Evolutionary conservation across 2,113 vertebrate species (phyloP).

Genomic region (Otus sunia): DNA sequence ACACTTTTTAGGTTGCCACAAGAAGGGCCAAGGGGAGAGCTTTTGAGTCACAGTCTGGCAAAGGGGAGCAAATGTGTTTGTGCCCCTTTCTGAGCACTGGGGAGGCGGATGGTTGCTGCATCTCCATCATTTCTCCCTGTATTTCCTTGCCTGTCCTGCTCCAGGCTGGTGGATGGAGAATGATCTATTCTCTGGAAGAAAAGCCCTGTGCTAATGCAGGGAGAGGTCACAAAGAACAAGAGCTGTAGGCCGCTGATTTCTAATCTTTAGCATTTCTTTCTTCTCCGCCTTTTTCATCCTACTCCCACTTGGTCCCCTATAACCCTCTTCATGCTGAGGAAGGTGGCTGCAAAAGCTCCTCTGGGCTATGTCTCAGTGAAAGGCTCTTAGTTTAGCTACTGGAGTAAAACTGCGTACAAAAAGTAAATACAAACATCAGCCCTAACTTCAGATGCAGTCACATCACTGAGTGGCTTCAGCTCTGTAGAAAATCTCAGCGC

Average conservation of each 20-base stretch:
- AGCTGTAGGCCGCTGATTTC: not conserved
- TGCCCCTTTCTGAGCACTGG: not conserved
- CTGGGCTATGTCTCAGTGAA: not conserved
- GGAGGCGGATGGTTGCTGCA: not conserved
- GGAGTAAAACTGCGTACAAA: not conserved
- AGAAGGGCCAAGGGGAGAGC: not conserved
- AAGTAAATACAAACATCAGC: not conserved
- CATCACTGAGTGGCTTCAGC: not conserved
- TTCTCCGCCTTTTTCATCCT: not conserved
- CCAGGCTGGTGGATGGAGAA: not conserved
- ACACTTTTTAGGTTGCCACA: not conserved
- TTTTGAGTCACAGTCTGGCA: not conserved
- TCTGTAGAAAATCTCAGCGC: not conserved
- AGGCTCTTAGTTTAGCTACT: not conserved
- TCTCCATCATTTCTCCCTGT: not conserved
- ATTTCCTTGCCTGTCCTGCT: not conserved
- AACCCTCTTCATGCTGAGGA: not conserved
- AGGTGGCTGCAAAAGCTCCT: not conserved
- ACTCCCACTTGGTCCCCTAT: not conserved
- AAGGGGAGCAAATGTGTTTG: not conserved
- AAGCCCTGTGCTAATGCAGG: not conserved
- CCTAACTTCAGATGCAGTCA: not conserved
- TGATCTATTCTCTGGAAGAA: not conserved
- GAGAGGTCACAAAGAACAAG: not conserved
- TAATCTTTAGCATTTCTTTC: not conserved